Base-by-base conservation (phyloP, 1,140 invertebrate genomes). In the Thaumatotibia leucotreta region DNA sequence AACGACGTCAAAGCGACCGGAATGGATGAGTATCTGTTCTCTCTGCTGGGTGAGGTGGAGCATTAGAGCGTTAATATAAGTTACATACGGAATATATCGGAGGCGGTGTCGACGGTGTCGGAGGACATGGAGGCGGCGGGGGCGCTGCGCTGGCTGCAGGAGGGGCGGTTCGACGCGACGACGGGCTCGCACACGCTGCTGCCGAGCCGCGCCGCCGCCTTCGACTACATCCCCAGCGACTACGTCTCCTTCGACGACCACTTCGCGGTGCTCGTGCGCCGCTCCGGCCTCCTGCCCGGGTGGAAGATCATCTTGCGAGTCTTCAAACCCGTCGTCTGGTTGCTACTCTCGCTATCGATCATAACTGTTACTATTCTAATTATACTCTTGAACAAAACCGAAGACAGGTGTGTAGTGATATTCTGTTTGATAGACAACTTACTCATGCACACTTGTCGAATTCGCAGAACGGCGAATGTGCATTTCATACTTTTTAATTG, bases 241-340 rank as follows among this genome's bases (percentile, higher is more conserved):
- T 78, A 14, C 68, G n/a, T n/a, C n/a, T n/a, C 73, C 4, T 75
- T 67, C n/a, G 65, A 45, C 6, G 86, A 89, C 14, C 72, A 83
- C 2, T 9, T 87, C 0, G 68, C 66, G 5, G 64, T 80, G 11
- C 31, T 80, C 4, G 84, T 89, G 1, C 73, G 78, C 39, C 79
- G 62, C 61, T 74, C 86, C 0, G 52, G 50, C 11, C 9, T 20
- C 4, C 66, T 83, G 0, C 64, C 74, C 0, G 5, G 20, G 8
- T 86, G 77, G 76, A 79, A 77, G 63, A 74, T 76, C 24, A 24
- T 80, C 9, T 81, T 78, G 62, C 62, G 77, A 6, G 86, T 78
- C 69, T 89, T 89, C 11, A n/a, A 74, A 8, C 4, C 22, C 4
- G 31, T 54, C 0, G 78, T 86, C 23, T 89, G 86, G 86, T n/a